phyloP scores from a whole-genome alignment of 2,797 vertebrate species.

The Leptatherina wallacei region DNA sequence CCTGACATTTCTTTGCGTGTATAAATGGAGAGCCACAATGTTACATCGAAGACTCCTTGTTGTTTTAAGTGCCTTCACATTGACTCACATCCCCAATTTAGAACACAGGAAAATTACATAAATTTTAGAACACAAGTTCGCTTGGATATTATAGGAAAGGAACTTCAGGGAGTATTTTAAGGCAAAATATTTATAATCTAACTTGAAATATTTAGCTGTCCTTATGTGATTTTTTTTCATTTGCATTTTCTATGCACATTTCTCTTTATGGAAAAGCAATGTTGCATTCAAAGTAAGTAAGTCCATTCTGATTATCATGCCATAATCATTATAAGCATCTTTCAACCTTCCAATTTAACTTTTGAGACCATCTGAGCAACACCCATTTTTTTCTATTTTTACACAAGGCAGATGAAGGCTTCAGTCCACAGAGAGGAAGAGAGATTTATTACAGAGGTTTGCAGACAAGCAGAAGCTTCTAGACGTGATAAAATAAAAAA shows the following conservation, averaged over 20 bases:
- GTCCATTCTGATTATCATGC: background rate
- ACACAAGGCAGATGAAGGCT: background rate
- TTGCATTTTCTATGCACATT: slow-evolving; percentile 3
- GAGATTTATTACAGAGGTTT: background rate
- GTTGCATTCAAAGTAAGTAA: background rate
- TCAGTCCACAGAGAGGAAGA: background rate
- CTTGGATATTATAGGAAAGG: slow-evolving; percentile 7
- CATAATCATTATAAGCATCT: background rate
- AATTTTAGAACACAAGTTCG: slow-evolving; percentile 8
- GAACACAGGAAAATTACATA: slow-evolving; percentile 26
- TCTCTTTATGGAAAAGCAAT: background rate
- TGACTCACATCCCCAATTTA: slow-evolving; percentile 29
- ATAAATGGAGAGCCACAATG: slow-evolving; percentile 26
- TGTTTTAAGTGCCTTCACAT: slow-evolving; percentile 46
- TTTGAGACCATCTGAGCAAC: background rate
- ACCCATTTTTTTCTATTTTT: background rate
- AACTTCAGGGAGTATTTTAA: slow-evolving; percentile 5
- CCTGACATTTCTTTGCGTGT: slow-evolving; percentile 31
- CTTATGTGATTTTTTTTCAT: background rate
- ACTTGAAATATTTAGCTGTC: background rate
- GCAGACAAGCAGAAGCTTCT: background rate
- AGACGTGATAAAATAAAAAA: background rate
- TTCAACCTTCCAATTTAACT: background rate
- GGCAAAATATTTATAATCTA: slow-evolving; percentile 10
- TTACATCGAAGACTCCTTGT: slow-evolving; percentile 17